These are phyloP conservation scores for Lithobates pipiens DNA, from an alignment of 2,797 vertebrate genomes.

Conservation along the genomic window DNA sequence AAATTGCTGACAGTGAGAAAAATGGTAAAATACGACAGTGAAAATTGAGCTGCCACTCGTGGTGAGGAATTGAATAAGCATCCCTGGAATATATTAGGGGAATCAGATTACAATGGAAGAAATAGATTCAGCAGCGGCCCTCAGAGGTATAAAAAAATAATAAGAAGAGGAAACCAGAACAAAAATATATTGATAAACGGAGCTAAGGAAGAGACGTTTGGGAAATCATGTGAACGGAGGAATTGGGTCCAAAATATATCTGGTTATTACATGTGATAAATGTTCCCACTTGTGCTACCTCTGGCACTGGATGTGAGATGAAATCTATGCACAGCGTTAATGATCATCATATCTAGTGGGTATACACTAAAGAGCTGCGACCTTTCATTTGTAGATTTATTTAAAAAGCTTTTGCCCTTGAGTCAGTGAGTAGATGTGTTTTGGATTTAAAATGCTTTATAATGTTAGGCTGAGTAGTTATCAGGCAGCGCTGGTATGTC, in stretches of 20 bases:
- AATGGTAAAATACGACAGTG: slow-evolving; percentile 10
- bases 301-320: slow-evolving; percentile 42
- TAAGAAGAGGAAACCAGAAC: slow-evolving; percentile 42
- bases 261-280: slow-evolving; percentile 47
- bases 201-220: slow-evolving; percentile 46
- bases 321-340: slow-evolving; percentile 49
- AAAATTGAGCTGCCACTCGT: slow-evolving; percentile 35
- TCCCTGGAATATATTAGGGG: slow-evolving; percentile 34
- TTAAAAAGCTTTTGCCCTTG: slow-evolving; percentile 41
- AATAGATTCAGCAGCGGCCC: slow-evolving; percentile 34
- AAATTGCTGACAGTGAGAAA: slow-evolving; percentile 22
- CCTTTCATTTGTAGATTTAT: slow-evolving; percentile 51
- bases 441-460: slow-evolving; percentile 32
- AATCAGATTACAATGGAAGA: slow-evolving; percentile 48
- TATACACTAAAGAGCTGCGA: slow-evolving; percentile 40
- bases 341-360: slow-evolving; percentile 48
- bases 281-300: slow-evolving; percentile 47
- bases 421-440: slow-evolving; percentile 38
- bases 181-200: slow-evolving; percentile 54
- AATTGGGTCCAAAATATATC: slow-evolving; percentile 41
- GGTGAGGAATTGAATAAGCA: slow-evolving; percentile 37
- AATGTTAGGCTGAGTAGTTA: slow-evolving; percentile 19
- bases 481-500: neutral
- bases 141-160: slow-evolving; percentile 44
- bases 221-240: slow-evolving; percentile 42